Conservation (phyloP, 2,113 vertebrate genomes). For the Sinosuthora webbiana region DNA sequence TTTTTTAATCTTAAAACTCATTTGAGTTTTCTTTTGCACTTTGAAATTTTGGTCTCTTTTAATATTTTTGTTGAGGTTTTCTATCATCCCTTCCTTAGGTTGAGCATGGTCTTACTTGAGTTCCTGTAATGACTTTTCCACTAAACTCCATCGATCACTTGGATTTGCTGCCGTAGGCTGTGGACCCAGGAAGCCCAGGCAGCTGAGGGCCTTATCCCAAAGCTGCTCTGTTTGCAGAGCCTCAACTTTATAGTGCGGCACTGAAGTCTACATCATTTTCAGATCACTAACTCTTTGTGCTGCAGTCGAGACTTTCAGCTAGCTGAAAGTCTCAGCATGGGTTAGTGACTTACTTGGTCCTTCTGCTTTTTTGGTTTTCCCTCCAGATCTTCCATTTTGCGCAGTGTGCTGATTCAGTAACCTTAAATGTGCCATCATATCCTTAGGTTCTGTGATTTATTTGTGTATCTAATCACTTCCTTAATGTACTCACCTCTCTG, state of each 20-base stretch:
- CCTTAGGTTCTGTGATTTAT: neutral
- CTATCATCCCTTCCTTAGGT: neutral
- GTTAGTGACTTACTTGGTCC: neutral
- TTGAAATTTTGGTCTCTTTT: neutral
- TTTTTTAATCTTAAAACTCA: neutral
- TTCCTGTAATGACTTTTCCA: neutral
- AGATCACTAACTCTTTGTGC: neutral
- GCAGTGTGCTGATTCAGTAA: neutral
- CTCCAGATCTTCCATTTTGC: neutral
- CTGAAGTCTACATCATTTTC: neutral
- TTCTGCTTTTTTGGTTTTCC: neutral
- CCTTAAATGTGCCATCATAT: neutral
- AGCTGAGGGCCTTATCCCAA: neutral
- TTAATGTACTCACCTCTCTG: neutral
- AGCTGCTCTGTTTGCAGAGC: neutral
- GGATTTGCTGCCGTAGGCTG: fast-evolving
- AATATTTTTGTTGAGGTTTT: neutral
- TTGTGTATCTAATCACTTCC: neutral
- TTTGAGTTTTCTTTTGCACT: neutral
- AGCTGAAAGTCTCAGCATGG: neutral
- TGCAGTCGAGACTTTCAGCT: neutral
- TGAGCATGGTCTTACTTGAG: neutral
- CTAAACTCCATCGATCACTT: fast-evolving
- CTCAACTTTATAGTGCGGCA: neutral
- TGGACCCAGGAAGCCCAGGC: neutral